Base-by-base conservation (phyloP, 2,888 invertebrate genomes). In the Caenorhabditis zanzibari region DNA sequence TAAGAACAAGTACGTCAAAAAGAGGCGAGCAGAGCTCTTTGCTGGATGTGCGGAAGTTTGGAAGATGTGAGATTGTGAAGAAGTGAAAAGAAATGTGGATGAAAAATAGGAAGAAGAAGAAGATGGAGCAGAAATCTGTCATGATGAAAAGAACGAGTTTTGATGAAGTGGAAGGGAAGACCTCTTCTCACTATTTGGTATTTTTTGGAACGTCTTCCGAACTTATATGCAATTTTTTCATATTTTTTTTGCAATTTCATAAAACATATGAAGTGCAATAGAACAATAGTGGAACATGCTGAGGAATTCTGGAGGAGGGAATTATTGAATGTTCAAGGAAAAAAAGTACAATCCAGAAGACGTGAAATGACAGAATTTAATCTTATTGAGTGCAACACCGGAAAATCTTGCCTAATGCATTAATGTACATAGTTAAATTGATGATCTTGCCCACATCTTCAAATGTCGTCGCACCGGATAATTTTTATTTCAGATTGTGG, bases 371-470 rank as follows among this genome's bases (percentile, higher is more conserved):
- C 71, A 63, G 64, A 79, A 79, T 79, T 64, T 79, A 79, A 79
- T 79, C 79, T 79, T 28, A 79, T 64, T 79, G 79, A 79, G 79
- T 71, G 79, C 79, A 66, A 24, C 66, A 79, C 79, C 79, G 79
- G 79, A 79, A 79, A 77, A 79, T 64, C 41, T 69, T 71, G 52
- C 12, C 71, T 71, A 79, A 79, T 79, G 79, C 71, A 63, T 79
- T 79, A 79, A 79, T 79, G 79, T 64, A 71, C 79, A 79, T 79
- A 79, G 71, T 68, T 79, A 79, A 72, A 71, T 71, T 79, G 79
- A 79, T 63, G 63, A 64, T 64, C 63, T 52, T 54, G 61, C n/a
- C n/a, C 59, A 47, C 47, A 52, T 68, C 52, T 59, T 52, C 52
- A 61, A 76, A 68, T 76, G 76, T 76, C 61, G 66, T 38, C 12